Base-by-base conservation (phyloP, 1,140 invertebrate genomes). In the Microvelia longipes region DNA sequence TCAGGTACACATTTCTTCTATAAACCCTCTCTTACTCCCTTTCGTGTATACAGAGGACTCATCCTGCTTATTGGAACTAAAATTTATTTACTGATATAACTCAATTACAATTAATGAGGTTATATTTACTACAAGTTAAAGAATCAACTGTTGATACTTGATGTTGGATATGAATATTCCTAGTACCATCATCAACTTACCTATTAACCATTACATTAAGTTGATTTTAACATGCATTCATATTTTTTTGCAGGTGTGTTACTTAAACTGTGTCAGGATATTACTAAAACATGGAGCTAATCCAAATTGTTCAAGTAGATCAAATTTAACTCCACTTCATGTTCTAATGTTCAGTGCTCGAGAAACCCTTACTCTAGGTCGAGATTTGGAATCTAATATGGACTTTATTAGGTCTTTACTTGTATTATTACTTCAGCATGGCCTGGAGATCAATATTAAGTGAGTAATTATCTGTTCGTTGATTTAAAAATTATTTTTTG, bases 271-370 rank as follows among this genome's bases (percentile, higher is more conserved):
- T 77, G 87, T 90, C 28, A 80, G 86, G 28, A 85, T 89, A 64
- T 76, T 89, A 62, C 77, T 87, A 73, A 86, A 87, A 77, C 81
- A 87, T 76, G 87, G 87, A 71, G 88, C 87, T 5, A 89, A 88
- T 78, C 85, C 87, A 27, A 89, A 90, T 77, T 89, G 88, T 77
- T 85, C 85, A 64, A 88, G 87, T 71, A 80, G 86, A 28, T 83
- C 83, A 29, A 87, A 88, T 75, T 76, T 90, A 11, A 90, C 88
- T 11, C 88, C 88, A 0, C 78, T 90, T 15, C 87, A 89, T 73
- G 87, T 90, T 26, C 80, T 90, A 35, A 85, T 89, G 73, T 90
- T 90, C 76, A 87, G 85, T 65, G 86, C 87, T 67, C 86, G 85
- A 66, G 88, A 89, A 78, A 89, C 88, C 71, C 88, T 73, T n/a